Percentiles rank a stretch among this genome's conserved stretches.
Conservation (phyloP, 1,140 invertebrate species). For the Frieseomelitta varia region DNA sequence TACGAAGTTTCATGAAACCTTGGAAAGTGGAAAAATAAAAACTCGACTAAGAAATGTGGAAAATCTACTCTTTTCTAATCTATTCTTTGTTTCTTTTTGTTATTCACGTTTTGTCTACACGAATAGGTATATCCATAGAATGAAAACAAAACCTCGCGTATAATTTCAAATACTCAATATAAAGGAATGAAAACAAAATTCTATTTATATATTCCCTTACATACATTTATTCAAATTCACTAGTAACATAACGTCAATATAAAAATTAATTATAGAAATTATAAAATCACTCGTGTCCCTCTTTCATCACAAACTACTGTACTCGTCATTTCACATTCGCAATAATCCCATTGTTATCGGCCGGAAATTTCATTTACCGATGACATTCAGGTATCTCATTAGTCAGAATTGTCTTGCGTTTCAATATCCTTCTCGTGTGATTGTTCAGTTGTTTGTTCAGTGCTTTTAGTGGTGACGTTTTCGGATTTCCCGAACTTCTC, state of each 20-base stretch:
- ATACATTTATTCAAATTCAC: not conserved
- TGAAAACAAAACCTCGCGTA: not conserved
- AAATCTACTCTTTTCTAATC: too few species aligned
- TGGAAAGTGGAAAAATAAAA: too few species aligned
- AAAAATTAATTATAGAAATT: not conserved
- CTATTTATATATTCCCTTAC: not conserved
- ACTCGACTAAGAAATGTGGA: too few species aligned
- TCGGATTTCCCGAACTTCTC: not conserved
- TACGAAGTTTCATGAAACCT: too few species aligned
- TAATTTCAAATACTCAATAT: not conserved
- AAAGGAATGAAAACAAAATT: not conserved
- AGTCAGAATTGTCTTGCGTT: not conserved
- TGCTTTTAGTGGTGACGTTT: not conserved
- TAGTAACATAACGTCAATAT: not conserved
- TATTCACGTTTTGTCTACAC: not conserved
- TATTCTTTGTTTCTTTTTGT: too few species aligned
- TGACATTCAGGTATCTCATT: not conserved
- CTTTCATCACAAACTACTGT: not conserved
- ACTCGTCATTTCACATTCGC: not conserved
- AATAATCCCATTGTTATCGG: not conserved
- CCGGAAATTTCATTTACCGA: not conserved
- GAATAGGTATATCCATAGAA: not conserved
- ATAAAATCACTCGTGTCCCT: too few species aligned
- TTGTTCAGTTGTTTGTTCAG: not conserved
- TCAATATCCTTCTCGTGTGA: not conserved